These are phyloP conservation scores for Stenolophus ochropezus DNA, from an alignment of 2,888 invertebrate species.

Conservation along the genomic window DNA sequence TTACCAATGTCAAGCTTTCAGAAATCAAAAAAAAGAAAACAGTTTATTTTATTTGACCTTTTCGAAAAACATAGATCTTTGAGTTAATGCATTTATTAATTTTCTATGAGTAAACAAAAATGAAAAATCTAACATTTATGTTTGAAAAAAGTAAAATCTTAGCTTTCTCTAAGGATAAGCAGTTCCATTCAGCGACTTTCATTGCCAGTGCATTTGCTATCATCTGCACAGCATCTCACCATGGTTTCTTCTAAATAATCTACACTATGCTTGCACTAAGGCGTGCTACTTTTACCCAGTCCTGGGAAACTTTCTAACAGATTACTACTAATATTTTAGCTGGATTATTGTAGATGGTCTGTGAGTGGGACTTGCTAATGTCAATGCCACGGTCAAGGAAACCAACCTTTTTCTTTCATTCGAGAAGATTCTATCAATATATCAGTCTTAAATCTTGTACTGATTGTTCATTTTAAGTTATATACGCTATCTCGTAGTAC, in stretches of 20 bases:
- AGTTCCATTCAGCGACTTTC: not conserved
- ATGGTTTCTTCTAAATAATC: constrained; percentile 30
- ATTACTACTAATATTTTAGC: not conserved
- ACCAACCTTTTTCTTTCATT: not conserved
- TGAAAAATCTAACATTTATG: no score
- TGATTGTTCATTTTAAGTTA: no score
- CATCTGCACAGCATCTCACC: no score
- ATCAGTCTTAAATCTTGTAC: no score
- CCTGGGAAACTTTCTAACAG: constrained; percentile 13
- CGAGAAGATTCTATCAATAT: not conserved
- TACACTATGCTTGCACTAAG: not conserved
- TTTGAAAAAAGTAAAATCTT: no score
- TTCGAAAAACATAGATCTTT: no score
- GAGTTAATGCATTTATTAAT: no score
- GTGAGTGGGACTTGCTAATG: not conserved
- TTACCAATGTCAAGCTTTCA: no score
- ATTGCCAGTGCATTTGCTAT: not conserved
- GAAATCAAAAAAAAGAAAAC: no score
- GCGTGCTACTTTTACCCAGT: constrained; percentile 17
- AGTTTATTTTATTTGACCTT: no score
- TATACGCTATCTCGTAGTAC: no score
- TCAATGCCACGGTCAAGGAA: not conserved
- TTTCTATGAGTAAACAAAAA: no score
- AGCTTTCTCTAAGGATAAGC: not conserved
- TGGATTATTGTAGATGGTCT: not conserved